Conservation (phyloP, 2,797 vertebrate genomes). For the Zenarchopterus dispar region DNA sequence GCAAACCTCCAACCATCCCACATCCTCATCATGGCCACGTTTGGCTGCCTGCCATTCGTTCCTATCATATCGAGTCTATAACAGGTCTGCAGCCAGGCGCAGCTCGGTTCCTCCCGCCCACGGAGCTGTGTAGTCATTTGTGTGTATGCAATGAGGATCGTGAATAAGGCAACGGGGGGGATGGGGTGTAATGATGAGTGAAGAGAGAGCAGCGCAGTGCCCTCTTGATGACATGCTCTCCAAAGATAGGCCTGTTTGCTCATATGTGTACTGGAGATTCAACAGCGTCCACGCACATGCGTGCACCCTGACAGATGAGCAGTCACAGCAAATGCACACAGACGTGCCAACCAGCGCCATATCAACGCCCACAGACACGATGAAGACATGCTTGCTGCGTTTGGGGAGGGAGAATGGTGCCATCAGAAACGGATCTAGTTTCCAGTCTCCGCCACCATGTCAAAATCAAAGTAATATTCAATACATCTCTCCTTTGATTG, state of each 20-base stretch:
- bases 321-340: slow-evolving; percentile 38
- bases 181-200: slow-evolving; percentile 63
- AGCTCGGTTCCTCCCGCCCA: slow-evolving; percentile 57
- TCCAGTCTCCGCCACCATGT: neutral
- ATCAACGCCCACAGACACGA: slow-evolving; percentile 5
- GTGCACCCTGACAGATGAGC: slow-evolving; percentile 28
- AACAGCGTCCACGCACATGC: slow-evolving; percentile 29
- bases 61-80: slow-evolving; percentile 44
- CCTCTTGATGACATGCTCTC: slow-evolving; percentile 46
- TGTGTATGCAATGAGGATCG: slow-evolving; percentile 44
- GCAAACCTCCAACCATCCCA: slow-evolving; percentile 45
- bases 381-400: slow-evolving; percentile 1
- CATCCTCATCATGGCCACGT: slow-evolving; percentile 24
- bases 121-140: slow-evolving; percentile 52
- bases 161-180: slow-evolving; percentile 49
- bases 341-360: slow-evolving; percentile 7
- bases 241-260: slow-evolving; percentile 32
- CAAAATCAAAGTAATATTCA: neutral
- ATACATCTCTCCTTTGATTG: neutral
- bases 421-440: neutral
- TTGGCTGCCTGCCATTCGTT: slow-evolving; percentile 42
- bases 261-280: slow-evolving; percentile 46
- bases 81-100: slow-evolving; percentile 43
- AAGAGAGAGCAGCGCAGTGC: slow-evolving; percentile 46
- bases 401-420: neutral